These are phyloP conservation scores for Podarcis muralis DNA, from an alignment of 2,113 vertebrate genomes.

Conservation along the genomic window DNA sequence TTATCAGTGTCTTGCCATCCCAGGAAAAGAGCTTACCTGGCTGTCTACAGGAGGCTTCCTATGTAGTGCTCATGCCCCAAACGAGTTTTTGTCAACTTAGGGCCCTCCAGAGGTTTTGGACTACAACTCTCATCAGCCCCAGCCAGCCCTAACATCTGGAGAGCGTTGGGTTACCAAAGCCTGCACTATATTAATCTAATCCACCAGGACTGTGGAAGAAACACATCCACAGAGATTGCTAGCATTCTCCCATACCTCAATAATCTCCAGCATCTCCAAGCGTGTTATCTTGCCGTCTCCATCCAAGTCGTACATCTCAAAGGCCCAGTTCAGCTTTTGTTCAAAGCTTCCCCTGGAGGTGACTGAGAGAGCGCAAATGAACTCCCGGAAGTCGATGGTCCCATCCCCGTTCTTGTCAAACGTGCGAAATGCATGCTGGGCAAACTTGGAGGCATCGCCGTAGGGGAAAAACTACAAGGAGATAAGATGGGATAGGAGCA, in stretches of 20 bases:
- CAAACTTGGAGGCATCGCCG: constrained; percentile 96
- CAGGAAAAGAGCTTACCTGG: not conserved
- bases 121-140: no score
- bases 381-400: constrained; percentile 98
- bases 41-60: not conserved
- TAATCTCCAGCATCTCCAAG: constrained; percentile 97
- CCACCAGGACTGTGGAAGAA: not conserved
- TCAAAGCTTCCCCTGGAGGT: constrained; percentile 97
- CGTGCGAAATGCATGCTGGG: constrained; percentile 96
- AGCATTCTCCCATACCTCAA: constrained; percentile 66
- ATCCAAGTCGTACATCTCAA: constrained; percentile 97
- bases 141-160: not conserved
- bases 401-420: constrained; percentile 97
- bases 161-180: no score
- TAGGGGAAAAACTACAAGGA: constrained; percentile 92
- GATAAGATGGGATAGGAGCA: not conserved
- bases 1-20: not conserved
- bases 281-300: constrained; percentile 96
- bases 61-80: not conserved
- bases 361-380: constrained; percentile 96
- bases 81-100: no score
- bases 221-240: not conserved
- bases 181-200: not conserved
- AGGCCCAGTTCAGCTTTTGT: constrained; percentile 98
- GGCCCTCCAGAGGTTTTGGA: no score